Percentiles rank a stretch among this genome's conserved stretches.
These are phyloP conservation scores for Euborellia annulipes DNA, from an alignment of 1,140 invertebrate species.

Conservation along the genomic window DNA sequence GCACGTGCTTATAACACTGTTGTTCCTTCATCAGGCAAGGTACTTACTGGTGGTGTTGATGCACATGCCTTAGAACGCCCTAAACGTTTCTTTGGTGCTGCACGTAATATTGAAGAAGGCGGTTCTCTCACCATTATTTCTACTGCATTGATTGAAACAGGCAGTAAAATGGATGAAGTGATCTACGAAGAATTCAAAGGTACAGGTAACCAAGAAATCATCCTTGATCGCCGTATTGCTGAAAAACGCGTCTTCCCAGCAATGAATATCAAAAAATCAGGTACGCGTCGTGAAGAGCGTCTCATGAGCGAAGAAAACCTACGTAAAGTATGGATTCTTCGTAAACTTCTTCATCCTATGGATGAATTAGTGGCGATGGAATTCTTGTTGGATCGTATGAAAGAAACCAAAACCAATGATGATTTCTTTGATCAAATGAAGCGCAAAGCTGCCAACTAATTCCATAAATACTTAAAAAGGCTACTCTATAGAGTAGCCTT, in stretches of 20 bases:
- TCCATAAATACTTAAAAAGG: too few relatives aligned
- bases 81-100: constrained; percentile 23
- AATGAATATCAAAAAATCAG: constrained; percentile 15
- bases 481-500: too few relatives aligned
- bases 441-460: too few relatives aligned
- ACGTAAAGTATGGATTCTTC: not conserved
- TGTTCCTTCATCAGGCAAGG: constrained; percentile 19
- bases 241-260: constrained; percentile 21
- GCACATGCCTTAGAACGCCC: constrained; percentile 21
- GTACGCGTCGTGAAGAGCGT: constrained; percentile 17
- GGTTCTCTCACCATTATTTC: constrained; percentile 20
- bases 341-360: not conserved
- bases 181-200: constrained; percentile 23
- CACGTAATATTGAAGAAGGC: constrained; percentile 21
- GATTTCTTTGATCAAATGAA: not conserved
- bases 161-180: constrained; percentile 22
- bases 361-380: not conserved
- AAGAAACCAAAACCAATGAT: not conserved
- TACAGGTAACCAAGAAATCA: constrained; percentile 19
- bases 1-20: constrained; percentile 21
- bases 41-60: constrained; percentile 21
- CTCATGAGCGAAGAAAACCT: not conserved
- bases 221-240: constrained; percentile 15
- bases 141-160: constrained; percentile 22
- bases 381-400: not conserved